These are phyloP conservation scores for Andrena hattorfiana DNA, from an alignment of 2,888 invertebrate species.

Conservation along the genomic window DNA sequence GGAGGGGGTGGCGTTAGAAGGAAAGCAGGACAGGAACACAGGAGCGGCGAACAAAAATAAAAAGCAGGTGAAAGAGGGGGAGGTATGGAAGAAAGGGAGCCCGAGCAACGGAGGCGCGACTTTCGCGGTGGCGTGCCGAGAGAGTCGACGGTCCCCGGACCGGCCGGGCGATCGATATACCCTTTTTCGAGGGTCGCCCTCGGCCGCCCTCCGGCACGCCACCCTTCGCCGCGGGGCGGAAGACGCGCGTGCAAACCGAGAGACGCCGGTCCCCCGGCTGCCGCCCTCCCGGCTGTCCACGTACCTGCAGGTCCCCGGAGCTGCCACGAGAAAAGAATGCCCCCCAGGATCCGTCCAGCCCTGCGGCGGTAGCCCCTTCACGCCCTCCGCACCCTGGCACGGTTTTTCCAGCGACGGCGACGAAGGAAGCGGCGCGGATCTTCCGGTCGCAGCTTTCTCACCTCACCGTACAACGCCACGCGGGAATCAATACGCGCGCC, in stretches of 20 bases:
- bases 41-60: neutral
- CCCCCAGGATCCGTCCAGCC: neutral
- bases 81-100: constrained; percentile 31
- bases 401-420: neutral
- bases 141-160: constrained; percentile 79
- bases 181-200: constrained; percentile 77
- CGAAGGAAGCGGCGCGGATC: constrained; percentile 66
- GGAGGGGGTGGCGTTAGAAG: constrained; percentile 20
- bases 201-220: constrained; percentile 48
- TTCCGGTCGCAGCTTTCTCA: constrained; percentile 74
- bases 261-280: neutral
- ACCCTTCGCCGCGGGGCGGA: constrained; percentile 47
- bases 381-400: constrained; percentile 9
- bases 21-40: neutral
- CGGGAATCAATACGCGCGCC: constrained; percentile 75
- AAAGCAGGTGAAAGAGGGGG: constrained; percentile 10
- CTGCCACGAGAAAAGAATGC: neutral
- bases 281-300: neutral
- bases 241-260: constrained; percentile 33
- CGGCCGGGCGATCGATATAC: constrained; percentile 80
- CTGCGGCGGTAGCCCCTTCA: neutral
- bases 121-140: constrained; percentile 76
- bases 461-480: constrained; percentile 75
- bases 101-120: constrained; percentile 65
- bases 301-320: no score